phyloP scores from a whole-genome alignment of 2,888 invertebrate genomes.

The Eulithis testata region DNA sequence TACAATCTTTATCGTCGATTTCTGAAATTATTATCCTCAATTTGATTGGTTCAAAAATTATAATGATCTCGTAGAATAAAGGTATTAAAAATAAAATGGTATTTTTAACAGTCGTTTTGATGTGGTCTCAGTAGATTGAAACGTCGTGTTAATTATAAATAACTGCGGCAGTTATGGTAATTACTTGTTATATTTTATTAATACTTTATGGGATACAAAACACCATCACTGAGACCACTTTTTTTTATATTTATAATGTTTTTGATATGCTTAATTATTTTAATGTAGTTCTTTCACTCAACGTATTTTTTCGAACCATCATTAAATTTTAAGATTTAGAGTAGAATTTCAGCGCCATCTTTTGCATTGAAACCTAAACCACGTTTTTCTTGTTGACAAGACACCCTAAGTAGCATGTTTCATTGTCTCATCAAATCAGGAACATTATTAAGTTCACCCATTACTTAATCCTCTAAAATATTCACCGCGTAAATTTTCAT shows the following conservation, averaged over 20 bases:
- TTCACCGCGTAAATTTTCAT: constrained; percentile 48
- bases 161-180: constrained; percentile 15
- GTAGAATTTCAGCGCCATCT: not conserved
- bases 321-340: too few relatives aligned
- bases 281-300: not conserved
- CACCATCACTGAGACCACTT: constrained; percentile 11
- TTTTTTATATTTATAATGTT: constrained; percentile 2
- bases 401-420: not conserved
- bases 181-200: constrained; percentile 19
- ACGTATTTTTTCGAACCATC: too few relatives aligned
- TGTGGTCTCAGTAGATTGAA: constrained; percentile 20
- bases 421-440: constrained; percentile 11
- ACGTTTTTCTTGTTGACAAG: not conserved
- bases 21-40: constrained; percentile 31
- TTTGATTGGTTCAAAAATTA: constrained; percentile 35
- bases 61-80: constrained; percentile 25
- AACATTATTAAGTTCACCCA: constrained; percentile 17
- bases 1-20: constrained; percentile 47
- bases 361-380: not conserved
- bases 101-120: constrained; percentile 24
- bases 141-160: constrained; percentile 28
- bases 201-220: constrained; percentile 18
- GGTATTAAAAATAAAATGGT: constrained; percentile 27
- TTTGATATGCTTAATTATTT: not conserved
- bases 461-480: constrained; percentile 39